Evolutionary conservation across 2,888 invertebrate genomes (phyloP).

Genomic region (Coelinius sp.): DNA sequence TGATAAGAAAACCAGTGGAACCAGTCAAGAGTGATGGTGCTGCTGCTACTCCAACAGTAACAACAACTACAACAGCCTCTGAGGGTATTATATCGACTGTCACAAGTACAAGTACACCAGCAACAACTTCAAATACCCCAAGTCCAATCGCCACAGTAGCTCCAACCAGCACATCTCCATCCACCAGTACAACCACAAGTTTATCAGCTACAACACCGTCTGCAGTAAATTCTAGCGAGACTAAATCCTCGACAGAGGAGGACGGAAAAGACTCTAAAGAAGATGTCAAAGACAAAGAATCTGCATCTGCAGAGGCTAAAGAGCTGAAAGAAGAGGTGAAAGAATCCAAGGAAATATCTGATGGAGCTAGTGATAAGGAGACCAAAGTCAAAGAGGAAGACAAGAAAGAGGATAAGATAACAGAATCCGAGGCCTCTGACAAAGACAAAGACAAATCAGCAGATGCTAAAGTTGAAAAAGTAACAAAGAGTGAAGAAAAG

Average conservation of each 20-base stretch:
- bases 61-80: conserved; percentile 55
- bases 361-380: conserved; percentile 57
- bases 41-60: conserved; percentile 59
- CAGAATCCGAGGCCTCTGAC: conserved; percentile 49
- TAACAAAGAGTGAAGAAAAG: conserved; percentile 68
- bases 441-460: conserved; percentile 63
- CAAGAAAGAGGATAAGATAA: conserved; percentile 68
- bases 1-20: conserved; percentile 85
- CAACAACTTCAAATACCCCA: conserved; percentile 69
- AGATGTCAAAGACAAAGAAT: conserved; percentile 61
- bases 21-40: conserved; percentile 71
- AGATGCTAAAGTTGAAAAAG: conserved; percentile 69
- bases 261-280: conserved; percentile 58
- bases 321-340: conserved; percentile 67
- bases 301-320: conserved; percentile 38
- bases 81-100: conserved; percentile 48
- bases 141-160: conserved; percentile 73
- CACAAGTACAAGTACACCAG: conserved; percentile 53
- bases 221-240: conserved; percentile 49
- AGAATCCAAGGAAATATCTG: conserved; percentile 61
- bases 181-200: conserved; percentile 71
- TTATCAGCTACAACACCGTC: conserved; percentile 53
- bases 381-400: conserved; percentile 66
- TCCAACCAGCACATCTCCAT: conserved; percentile 71
- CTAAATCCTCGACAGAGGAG: conserved; percentile 58